Evolutionary conservation across 1,140 invertebrate species (phyloP), one percentile per base, ranked within the genome.

Genomic region (Phenacoccus solenopsis): DNA sequence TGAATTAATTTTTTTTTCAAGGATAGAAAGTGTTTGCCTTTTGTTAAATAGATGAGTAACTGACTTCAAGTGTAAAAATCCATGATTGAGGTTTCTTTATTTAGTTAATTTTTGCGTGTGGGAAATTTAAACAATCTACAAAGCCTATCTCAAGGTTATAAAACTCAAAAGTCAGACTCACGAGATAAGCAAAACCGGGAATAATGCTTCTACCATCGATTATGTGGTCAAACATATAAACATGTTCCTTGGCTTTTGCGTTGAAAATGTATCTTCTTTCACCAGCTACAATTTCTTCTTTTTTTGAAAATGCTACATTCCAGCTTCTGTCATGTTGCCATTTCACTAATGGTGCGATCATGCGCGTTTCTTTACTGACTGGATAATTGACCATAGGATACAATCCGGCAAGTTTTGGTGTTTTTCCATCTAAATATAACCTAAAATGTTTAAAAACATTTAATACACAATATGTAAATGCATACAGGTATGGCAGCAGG

Each of bases 341-440:
- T 71, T 80, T 79, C 20, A 92, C 80, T 0, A 87, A 76, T 13
- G 88, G 83, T 1, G 84, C 84, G 20, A 92, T 80, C 81, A 88
- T 87, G 1, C 88, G 85, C 0, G 89, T 92, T 20, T 85, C 84
- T 30, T 84, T 78, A n/a, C 87, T 82, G 0, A 92, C 90, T 9
- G 90, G 90, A 73, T 83, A 90, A n/a, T 83, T 73, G 0, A 90
- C 79, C 20, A 61, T 69, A 0, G 86, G 84, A 77, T 88, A 90
- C 0, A 90, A 75, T 16, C 81, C 84, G 16, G 79, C 73, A 75
- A 85, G 76, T 73, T 86, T 80, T 0, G 87, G 80, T 56, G 85
- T 82, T 0, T 87, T 73, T 49, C 90, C 90, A 73, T 78, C 76
- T 69, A 82, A 81, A 74, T 87, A 92, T 24, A 91, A 78, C 72